These are phyloP conservation scores for Dromaius novaehollandiae DNA, from an alignment of 2,113 vertebrate species.

Conservation along the genomic window DNA sequence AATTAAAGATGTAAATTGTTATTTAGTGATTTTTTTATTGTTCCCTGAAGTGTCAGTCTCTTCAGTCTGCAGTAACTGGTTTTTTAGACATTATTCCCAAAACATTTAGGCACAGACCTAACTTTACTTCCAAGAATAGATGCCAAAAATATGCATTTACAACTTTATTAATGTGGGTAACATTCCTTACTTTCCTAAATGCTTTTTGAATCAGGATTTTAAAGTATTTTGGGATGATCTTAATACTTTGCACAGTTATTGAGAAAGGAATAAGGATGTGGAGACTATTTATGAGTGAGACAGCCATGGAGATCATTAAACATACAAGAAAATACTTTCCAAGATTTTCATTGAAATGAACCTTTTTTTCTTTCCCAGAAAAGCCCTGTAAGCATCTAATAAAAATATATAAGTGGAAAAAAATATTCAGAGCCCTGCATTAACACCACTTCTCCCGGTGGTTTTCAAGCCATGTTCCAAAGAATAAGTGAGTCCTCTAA, in stretches of 20 bases:
- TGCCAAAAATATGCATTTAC: slow-evolving; percentile 20
- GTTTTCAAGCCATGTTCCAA: not conserved
- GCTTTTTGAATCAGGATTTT: not conserved
- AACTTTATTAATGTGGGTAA: not conserved
- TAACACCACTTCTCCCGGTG: not conserved
- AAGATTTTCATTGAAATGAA: not conserved
- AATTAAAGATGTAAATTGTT: not conserved
- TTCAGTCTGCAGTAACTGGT: not conserved
- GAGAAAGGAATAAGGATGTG: not conserved
- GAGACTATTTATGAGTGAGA: not conserved
- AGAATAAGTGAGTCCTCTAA: not conserved
- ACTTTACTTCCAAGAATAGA: slow-evolving; percentile 12
- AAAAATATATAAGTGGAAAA: not conserved
- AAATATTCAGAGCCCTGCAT: not conserved
- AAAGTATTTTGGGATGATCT: not conserved
- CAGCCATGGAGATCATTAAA: not conserved
- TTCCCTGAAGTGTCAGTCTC: not conserved
- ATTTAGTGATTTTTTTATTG: not conserved
- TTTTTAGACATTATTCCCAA: not conserved
- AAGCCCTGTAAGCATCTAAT: not conserved
- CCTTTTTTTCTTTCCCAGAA: not conserved
- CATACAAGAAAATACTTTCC: not conserved
- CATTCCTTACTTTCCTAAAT: not conserved
- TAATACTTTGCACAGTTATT: not conserved
- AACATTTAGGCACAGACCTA: not conserved